Conservation (phyloP, 2,888 invertebrate genomes). For the Tenthredo scrophulariae region DNA sequence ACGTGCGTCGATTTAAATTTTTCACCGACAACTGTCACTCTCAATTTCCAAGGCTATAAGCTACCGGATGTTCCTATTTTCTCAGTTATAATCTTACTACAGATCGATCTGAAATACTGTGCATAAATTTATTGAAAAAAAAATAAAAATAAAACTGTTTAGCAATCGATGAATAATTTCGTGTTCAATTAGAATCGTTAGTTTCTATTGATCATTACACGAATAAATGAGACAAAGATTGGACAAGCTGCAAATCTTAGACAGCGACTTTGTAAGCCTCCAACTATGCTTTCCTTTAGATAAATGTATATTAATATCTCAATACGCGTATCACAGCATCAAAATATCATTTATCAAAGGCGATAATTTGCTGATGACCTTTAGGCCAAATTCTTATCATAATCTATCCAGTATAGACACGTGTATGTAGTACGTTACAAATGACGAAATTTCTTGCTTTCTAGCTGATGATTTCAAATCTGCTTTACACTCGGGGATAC, state of each 20-base stretch:
- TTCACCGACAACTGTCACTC: constrained; percentile 35
- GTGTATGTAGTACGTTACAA: neutral
- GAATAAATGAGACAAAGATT: too few relatives aligned
- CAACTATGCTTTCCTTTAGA: neutral
- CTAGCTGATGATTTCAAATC: neutral
- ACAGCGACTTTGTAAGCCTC: constrained; percentile 3
- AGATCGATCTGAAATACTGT: neutral
- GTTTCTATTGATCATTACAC: too few relatives aligned
- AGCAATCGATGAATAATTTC: neutral
- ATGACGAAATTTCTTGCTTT: neutral
- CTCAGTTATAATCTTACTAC: neutral
- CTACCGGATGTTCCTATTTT: constrained; percentile 6
- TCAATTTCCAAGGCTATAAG: constrained; percentile 14
- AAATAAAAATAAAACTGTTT: neutral
- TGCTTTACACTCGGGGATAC: neutral
- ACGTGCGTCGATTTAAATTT: constrained; percentile 29
- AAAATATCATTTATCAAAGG: neutral
- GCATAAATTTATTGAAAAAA: neutral
- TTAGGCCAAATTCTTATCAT: neutral
- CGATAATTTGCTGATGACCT: neutral
- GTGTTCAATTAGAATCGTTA: neutral
- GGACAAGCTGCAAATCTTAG: neutral
- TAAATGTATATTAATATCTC: neutral
- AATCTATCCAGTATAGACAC: neutral
- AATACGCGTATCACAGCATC: neutral